Base-by-base conservation (phyloP, 1,140 invertebrate species). In the Meteorus sp. region DNA sequence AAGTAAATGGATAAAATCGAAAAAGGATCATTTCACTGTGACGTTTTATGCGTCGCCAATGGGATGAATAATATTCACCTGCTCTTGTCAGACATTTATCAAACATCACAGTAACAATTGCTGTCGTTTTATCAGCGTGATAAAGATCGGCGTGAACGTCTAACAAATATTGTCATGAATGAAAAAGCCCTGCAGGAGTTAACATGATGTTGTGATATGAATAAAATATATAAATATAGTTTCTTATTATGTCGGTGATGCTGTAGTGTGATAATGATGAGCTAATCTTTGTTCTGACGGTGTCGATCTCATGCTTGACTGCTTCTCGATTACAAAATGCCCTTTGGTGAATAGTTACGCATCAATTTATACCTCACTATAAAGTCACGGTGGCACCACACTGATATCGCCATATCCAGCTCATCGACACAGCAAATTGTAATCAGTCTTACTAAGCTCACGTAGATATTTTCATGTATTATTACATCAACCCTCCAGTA, bases 171-270 rank as follows among this genome's bases (percentile, higher is more conserved):
- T 8, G 31, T 11, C 51, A 39, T 53, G 51, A 15, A 53, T 37
- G 17, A 8, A 19, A 8, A 52, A 35, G 19, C 50, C 50, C 50
- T 8, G 8, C 3, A 13, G 35, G 35, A 8, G 3, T 4, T 33
- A 23, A 23, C 8, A 33, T n/a, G 48, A 51, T 23, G 7, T 47
- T 25, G 25, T 27, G 25, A 47, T 23, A 47, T n/a, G 22, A 3
- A 27, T 47, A 22, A 25, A 22, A 11, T 23, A 27, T 6, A 25
- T 51, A 31, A 3, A 22, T 7, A 25, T 23, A 23, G 31, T 39
- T 53, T 53, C 51, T 53, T 39, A 39, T 39, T 53, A 53, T 13
- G 11, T 11, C 35, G 20, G 51, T 23, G 51, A 53, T 53, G 33
- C 51, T 33, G 19, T 33, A 19, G 13, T 20, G 33, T 33, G 51